A percentile compares a stretch with the other conserved stretches of the same genome.
These are phyloP conservation scores for Ormyrus labotus DNA, from an alignment of 2,888 invertebrate species.

Conservation along the genomic window DNA sequence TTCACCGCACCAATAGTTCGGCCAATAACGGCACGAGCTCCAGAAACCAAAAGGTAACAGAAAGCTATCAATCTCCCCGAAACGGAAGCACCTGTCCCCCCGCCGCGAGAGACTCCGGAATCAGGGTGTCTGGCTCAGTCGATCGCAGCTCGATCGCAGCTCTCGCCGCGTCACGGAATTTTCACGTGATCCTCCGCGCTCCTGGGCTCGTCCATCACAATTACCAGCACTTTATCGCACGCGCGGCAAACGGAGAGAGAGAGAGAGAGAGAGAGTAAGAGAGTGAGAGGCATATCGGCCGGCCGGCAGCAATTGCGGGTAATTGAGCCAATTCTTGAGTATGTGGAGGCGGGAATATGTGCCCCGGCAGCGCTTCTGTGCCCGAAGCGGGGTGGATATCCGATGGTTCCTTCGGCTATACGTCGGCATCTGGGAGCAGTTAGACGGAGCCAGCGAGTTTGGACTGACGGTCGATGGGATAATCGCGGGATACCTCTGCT, in stretches of 20 bases:
- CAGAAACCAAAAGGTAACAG: not conserved
- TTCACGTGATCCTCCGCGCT: slow-evolving; percentile 70
- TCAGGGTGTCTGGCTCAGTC: slow-evolving; percentile 1
- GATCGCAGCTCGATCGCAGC: not conserved
- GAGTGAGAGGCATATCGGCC: not conserved
- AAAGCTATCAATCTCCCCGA: not conserved
- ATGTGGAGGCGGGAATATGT: too few relatives aligned
- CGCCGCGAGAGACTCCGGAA: slow-evolving; percentile 35
- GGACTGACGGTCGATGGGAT: slow-evolving; percentile 2
- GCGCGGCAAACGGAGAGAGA: slow-evolving; percentile 10
- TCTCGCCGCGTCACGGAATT: slow-evolving; percentile 62
- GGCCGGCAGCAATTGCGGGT: slow-evolving; percentile 65
- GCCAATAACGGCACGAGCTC: not conserved
- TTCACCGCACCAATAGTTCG: too few relatives aligned
- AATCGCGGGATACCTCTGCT: not conserved
- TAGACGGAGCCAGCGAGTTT: not conserved
- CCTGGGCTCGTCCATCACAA: slow-evolving; percentile 67
- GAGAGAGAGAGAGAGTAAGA: slow-evolving; percentile 11
- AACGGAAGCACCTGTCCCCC: not conserved
- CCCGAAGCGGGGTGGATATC: slow-evolving; percentile 2
- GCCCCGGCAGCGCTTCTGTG: too few relatives aligned
- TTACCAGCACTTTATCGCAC: slow-evolving; percentile 70
- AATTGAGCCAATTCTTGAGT: slow-evolving; percentile 73
- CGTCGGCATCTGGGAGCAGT: not conserved
- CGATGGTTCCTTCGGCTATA: not conserved